phyloP scores from a whole-genome alignment of 2,888 invertebrate genomes.

The Tenthredo livida region DNA sequence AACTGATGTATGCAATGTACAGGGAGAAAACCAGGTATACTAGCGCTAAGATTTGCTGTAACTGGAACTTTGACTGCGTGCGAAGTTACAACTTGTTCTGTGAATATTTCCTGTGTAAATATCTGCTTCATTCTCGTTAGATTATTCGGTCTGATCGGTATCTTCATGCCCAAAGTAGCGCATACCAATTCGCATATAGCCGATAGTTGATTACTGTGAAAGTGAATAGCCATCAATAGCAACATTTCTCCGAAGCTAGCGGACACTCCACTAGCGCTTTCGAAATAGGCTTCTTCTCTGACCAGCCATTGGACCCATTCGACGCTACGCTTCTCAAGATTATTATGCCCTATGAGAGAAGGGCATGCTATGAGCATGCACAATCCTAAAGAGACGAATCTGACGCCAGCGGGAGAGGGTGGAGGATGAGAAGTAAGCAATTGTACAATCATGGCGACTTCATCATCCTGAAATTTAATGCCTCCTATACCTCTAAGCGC shows the following conservation, averaged over 20 bases:
- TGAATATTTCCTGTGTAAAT: conserved; percentile 97
- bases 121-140: conserved; percentile 94
- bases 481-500: conserved; percentile 95
- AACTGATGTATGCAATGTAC: conserved; percentile 98
- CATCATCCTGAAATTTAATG: conserved; percentile 96
- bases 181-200: conserved; percentile 97
- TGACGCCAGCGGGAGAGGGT: conserved; percentile 93
- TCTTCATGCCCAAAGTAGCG: conserved; percentile 96
- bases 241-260: conserved; percentile 98
- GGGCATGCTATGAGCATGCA: conserved; percentile 98
- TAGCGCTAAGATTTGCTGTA: conserved; percentile 92
- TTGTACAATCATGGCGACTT: conserved; percentile 90
- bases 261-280: conserved; percentile 90
- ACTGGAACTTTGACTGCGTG: conserved; percentile 98
- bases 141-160: conserved; percentile 92
- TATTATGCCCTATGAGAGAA: conserved; percentile 85
- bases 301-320: conserved; percentile 98
- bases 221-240: conserved; percentile 96
- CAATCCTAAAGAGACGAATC: conserved; percentile 95
- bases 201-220: conserved; percentile 95
- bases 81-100: conserved; percentile 96
- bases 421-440: conserved; percentile 93
- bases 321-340: conserved; percentile 91
- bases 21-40: conserved; percentile 94
- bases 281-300: conserved; percentile 93